phyloP scores from a whole-genome alignment of 1,140 invertebrate species.

The Tachypleus tridentatus region DNA sequence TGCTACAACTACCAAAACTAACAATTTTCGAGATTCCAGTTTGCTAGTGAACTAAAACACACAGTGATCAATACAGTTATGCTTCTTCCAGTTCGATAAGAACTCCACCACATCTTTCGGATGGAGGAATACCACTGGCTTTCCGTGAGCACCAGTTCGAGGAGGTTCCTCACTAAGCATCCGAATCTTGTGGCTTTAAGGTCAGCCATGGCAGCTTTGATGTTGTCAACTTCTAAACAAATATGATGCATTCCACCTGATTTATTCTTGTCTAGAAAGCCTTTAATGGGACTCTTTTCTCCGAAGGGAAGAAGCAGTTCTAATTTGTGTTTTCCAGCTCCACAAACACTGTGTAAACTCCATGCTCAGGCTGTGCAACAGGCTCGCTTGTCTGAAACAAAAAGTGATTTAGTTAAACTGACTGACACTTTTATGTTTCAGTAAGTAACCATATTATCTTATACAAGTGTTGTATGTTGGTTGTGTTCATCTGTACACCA shows the following conservation, averaged over 20 bases:
- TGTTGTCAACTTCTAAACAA: constrained; percentile 50
- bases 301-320: constrained; percentile 46
- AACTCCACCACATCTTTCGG: constrained; percentile 54
- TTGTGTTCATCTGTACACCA: no score
- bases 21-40: no score
- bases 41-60: no score
- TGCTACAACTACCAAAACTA: no score
- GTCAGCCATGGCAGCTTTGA: constrained; percentile 41
- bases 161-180: constrained; percentile 41
- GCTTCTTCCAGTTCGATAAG: constrained; percentile 49
- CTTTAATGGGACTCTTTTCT: constrained; percentile 46
- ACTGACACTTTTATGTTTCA: no score
- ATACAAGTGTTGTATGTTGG: no score
- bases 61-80: constrained; percentile 23
- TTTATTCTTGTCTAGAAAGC: constrained; percentile 48
- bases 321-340: constrained; percentile 48
- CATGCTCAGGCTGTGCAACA: constrained; percentile 40
- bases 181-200: constrained; percentile 34
- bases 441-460: no score
- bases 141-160: constrained; percentile 52
- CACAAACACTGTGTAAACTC: constrained; percentile 51
- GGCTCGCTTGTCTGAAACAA: constrained; percentile 25
- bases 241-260: constrained; percentile 52
- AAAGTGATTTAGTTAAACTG: background rate
- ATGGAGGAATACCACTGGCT: constrained; percentile 53